phyloP scores from a whole-genome alignment of 2,113 vertebrate genomes.

The Tachycineta bicolor region DNA sequence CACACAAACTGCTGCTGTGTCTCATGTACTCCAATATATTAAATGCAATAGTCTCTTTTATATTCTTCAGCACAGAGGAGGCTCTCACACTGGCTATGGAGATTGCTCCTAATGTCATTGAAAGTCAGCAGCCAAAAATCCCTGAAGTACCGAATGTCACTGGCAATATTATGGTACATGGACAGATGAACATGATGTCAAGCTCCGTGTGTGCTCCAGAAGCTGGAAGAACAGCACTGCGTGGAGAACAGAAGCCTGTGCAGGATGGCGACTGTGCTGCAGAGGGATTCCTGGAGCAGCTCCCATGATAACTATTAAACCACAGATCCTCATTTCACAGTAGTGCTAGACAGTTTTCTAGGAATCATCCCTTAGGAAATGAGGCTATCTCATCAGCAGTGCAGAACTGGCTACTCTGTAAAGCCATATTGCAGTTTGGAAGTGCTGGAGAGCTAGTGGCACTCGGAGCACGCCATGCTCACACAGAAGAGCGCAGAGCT shows the following conservation, averaged over 20 bases:
- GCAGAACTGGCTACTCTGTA: background rate
- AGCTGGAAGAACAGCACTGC: background rate
- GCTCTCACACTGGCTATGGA: background rate
- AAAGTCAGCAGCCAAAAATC: conserved; percentile 35
- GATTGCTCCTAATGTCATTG: conserved; percentile 42
- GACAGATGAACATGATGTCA: background rate
- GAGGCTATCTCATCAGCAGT: background rate
- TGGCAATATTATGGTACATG: background rate
- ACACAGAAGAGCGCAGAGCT: accelerated
- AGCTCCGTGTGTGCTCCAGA: background rate
- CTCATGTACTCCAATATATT: background rate
- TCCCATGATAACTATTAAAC: background rate
- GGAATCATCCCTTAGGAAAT: background rate
- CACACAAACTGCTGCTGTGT: conserved; percentile 10
- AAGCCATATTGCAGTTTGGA: background rate
- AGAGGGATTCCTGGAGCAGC: conserved; percentile 8
- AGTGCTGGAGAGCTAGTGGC: background rate
- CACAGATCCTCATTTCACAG: background rate
- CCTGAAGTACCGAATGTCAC: background rate
- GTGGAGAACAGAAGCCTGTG: background rate
- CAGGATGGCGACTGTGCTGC: background rate
- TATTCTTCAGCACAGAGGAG: conserved; percentile 7
- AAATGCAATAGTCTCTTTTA: conserved; percentile 16
- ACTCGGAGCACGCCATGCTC: accelerated
- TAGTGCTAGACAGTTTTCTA: background rate